Conservation (phyloP, 2,888 invertebrate species). For the Lasioglossum lativentre region DNA sequence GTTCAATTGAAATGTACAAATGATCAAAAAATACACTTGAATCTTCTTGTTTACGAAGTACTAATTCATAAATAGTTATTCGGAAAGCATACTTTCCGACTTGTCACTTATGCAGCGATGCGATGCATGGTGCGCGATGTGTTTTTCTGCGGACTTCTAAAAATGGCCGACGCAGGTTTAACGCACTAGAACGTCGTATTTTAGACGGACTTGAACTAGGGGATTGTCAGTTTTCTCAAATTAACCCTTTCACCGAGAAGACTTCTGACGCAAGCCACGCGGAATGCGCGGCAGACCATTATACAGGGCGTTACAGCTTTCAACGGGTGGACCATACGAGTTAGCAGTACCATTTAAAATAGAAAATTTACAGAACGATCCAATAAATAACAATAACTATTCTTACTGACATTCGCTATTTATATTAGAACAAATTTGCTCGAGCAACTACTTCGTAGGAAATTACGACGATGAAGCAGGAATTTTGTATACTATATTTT, state of each 20-base stretch:
- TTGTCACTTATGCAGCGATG: neutral
- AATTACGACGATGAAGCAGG: neutral
- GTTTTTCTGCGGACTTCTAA: neutral
- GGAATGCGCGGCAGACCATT: neutral
- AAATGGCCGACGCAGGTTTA: neutral
- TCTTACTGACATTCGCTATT: neutral
- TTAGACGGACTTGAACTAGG: slow-evolving; percentile 18
- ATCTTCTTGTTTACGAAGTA: neutral
- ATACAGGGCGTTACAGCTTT: neutral
- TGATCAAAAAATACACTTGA: neutral
- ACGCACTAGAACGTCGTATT: slow-evolving; percentile 2
- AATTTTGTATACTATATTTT: neutral
- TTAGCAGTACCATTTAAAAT: neutral
- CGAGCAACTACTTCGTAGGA: neutral
- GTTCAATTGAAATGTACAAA: neutral
- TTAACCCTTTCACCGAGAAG: slow-evolving; percentile 12
- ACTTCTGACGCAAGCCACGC: neutral
- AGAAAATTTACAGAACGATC: neutral
- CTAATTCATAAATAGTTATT: neutral
- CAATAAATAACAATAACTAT: neutral
- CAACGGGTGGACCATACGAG: neutral
- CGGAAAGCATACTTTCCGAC: neutral
- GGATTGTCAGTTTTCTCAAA: slow-evolving; percentile 18
- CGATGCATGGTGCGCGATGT: neutral
- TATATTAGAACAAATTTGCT: neutral